Conservation (phyloP, 2,797 vertebrate species). For the Manis pentadactyla region DNA sequence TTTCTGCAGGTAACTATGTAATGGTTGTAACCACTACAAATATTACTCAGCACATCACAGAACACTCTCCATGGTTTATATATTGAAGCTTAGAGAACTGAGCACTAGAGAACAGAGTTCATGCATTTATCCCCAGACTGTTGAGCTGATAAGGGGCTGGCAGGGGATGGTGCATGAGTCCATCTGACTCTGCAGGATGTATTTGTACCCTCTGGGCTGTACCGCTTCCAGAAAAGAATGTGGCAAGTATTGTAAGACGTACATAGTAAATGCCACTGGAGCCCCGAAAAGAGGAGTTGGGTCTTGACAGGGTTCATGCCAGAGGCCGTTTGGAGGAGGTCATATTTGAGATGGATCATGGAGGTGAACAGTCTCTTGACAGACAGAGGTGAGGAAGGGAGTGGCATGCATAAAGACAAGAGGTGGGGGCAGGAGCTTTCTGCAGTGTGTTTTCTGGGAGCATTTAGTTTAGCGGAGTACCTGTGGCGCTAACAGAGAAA, state of each 20-base stretch:
- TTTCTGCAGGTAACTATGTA: not conserved
- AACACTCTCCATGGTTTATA: not conserved
- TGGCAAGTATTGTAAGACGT: accelerated
- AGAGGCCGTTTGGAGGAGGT: not conserved
- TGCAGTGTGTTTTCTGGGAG: not conserved
- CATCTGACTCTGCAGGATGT: not conserved
- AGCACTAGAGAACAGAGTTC: not conserved
- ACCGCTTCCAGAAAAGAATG: not conserved
- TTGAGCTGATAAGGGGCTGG: too few species aligned
- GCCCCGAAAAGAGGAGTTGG: not conserved
- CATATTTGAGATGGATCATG: accelerated
- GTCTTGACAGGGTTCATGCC: not conserved
- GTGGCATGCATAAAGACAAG: not conserved
- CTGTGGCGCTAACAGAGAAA: accelerated
- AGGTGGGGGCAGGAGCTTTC: accelerated
- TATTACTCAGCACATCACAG: not conserved
- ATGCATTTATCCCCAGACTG: not conserved
- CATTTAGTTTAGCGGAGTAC: not conserved
- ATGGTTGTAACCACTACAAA: not conserved
- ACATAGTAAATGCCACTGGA: not conserved
- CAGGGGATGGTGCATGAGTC: not conserved
- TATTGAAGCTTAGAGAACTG: not conserved
- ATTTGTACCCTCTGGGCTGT: not conserved
- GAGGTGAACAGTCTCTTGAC: not conserved
- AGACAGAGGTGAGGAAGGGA: not conserved